Base-by-base conservation (phyloP, 2,797 vertebrate genomes). In the Microhierax caerulescens region DNA sequence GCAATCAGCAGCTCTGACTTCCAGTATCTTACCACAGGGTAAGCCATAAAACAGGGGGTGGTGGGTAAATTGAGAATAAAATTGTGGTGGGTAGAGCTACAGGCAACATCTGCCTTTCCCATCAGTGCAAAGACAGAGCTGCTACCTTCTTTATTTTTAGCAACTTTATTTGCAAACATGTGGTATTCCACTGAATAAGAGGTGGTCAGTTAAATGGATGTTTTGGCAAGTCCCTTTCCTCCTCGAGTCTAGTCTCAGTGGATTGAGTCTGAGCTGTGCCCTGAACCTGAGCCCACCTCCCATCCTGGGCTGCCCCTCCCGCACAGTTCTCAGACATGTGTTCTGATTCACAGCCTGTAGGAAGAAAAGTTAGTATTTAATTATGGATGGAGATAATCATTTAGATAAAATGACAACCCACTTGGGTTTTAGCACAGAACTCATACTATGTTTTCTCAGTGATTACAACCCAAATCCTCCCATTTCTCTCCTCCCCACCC, bases 91-190 rank as follows among this genome's bases (percentile, higher is more conserved):
- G 50, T 72, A 88, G 57, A 94, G 81, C 92, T 83, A 11, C 57
- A 41, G 83, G 74, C 85, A 84, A 54, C 70, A 79, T 95, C 88
- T 97, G 93, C 92, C 70, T 96, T 93, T 96, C 70, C 77, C 92
- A 88, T 95, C 92, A 95, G 47, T 23, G 85, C 43, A 79, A 78
- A 82, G 30, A 67, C 91, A 86, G 73, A 92, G 36, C 63, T 54
- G 39, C 56, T 69, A 56, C 47, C 25, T 54, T 51, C 76, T 48
- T 86, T 95, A 93, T 93, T 95, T 96, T 95, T 93, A 95, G 83
- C 65, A 56, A 3, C n/a, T 86, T 85, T 77, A 73, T 93, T 96
- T 88, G 80, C 93, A 96, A 82, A 81, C 74, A 88, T 54, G 76
- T 93, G 88, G 79, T 92, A 61, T 57, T 87, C 53, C 72, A 39